These are phyloP conservation scores for Mesaphorura yosii DNA, from an alignment of 1,140 invertebrate species.

Conservation along the genomic window DNA sequence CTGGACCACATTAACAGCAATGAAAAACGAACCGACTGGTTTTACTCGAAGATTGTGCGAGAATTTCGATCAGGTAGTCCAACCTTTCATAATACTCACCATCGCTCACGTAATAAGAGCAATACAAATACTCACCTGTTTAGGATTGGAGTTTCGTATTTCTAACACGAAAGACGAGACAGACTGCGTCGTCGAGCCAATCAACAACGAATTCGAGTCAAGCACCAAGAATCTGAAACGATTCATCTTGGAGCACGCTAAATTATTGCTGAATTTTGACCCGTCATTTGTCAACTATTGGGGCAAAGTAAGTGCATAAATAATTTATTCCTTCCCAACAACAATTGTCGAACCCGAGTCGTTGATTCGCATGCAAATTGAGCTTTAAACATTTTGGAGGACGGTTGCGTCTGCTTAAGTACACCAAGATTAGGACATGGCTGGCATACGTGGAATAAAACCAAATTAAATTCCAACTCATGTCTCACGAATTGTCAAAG, in stretches of 20 bases:
- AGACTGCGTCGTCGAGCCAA: conserved; percentile 30
- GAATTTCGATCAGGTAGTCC: conserved; percentile 29
- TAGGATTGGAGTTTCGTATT: conserved; percentile 29
- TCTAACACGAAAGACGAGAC: conserved; percentile 25
- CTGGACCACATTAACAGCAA: conserved; percentile 25
- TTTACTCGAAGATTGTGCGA: conserved; percentile 30
- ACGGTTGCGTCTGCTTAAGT: too few relatives aligned
- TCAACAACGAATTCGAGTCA: conserved; percentile 26
- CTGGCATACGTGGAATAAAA: too few relatives aligned
- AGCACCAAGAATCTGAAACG: conserved; percentile 22
- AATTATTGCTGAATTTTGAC: conserved; percentile 30
- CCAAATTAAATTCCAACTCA: too few relatives aligned
- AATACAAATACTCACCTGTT: not conserved
- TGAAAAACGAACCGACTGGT: conserved; percentile 29
- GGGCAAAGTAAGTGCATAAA: conserved; percentile 24
- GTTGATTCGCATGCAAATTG: not conserved
- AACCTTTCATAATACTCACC: too few relatives aligned
- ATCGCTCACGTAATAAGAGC: too few relatives aligned
- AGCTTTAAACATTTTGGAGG: not conserved
- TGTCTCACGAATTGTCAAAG: too few relatives aligned
- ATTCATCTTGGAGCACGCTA: conserved; percentile 30
- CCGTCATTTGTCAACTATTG: conserved; percentile 29
- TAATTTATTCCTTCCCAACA: not conserved
- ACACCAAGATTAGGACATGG: too few relatives aligned
- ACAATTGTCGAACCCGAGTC: not conserved